Base-by-base conservation (phyloP, 2,888 invertebrate genomes). In the Cactoblastis cactorum region DNA sequence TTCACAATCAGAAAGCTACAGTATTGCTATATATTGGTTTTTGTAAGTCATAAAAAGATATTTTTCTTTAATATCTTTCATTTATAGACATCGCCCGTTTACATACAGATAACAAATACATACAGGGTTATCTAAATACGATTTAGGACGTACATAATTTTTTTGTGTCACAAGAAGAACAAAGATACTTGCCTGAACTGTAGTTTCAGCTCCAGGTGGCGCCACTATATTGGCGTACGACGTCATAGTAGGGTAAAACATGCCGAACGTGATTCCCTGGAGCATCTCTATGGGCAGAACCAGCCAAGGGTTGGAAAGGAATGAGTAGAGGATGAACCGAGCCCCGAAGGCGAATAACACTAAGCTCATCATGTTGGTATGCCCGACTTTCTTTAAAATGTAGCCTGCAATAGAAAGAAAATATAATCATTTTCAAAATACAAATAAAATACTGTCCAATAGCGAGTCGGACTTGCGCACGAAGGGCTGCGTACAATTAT, bases 231-330 rank as follows among this genome's bases (percentile, higher is more conserved):
- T 95, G 0, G 96, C 96, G 78, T 96, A 97, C 0, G 96, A 95
- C 14, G 96, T 94, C 95, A 97, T 96, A 8, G 96, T 94, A 0
- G 96, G 93, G 77, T 95, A 97, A 67, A 95, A 95, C 72, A 97
- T 91, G 15, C 97, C 97, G 74, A 96, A 95, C 0, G 97, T 96
- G 17, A 97, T 84, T 0, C 98, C 97, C 79, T 98, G 97, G 6
- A 95, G 82, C 54, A 97, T 77, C 79, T 98, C 98, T 48, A 98
- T 92, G 0, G 96, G 94, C 53, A 98, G 85, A 43, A 95, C 93
- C 89, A 92, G 93, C 97, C 97, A 97, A 0, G 96, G 94, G 78
- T 96, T 93, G 0, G 88, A 84, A 49, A 97, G 80, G 49, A 94
- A 80, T 1, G 97, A 97, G 76, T 98, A 98, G 12, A 95, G 84